Conservation (phyloP, 2,797 vertebrate genomes). For the Girardinus metallicus region DNA sequence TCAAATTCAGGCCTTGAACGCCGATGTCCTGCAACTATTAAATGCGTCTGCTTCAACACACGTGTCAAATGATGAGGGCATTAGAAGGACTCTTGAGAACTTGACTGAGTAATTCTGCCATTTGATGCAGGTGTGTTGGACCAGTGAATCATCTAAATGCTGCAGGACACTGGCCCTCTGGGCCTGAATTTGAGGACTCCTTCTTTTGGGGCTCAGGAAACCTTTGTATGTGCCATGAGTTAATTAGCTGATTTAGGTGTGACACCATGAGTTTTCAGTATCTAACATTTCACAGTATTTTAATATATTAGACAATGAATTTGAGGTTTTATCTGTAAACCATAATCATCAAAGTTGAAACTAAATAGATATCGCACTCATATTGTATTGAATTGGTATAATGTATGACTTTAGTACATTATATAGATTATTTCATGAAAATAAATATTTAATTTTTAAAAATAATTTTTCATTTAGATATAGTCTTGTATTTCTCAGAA, state of each 20-base stretch:
- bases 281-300: not conserved
- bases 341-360: not conserved
- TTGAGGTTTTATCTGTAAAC: not conserved
- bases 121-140: too few species aligned
- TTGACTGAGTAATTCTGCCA: too few species aligned
- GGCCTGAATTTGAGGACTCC: too few species aligned
- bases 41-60: too few species aligned
- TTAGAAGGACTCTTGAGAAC: not conserved
- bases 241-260: not conserved
- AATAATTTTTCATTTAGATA: not conserved
- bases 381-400: not conserved
- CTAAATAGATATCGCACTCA: not conserved
- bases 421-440: too few species aligned
- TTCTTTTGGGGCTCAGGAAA: not conserved
- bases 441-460: too few species aligned
- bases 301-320: not conserved
- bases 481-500: too few species aligned
- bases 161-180: too few species aligned
- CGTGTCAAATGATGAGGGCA: not conserved
- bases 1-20: too few species aligned
- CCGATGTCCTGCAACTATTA: too few species aligned
- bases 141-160: too few species aligned
- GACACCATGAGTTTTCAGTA: not conserved
- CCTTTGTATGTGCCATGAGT: not conserved
- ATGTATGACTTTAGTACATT: not conserved